Evolutionary conservation across 1,140 invertebrate genomes (phyloP), one percentile per base, ranked within the genome.

Genomic region (Cydia splendana): DNA sequence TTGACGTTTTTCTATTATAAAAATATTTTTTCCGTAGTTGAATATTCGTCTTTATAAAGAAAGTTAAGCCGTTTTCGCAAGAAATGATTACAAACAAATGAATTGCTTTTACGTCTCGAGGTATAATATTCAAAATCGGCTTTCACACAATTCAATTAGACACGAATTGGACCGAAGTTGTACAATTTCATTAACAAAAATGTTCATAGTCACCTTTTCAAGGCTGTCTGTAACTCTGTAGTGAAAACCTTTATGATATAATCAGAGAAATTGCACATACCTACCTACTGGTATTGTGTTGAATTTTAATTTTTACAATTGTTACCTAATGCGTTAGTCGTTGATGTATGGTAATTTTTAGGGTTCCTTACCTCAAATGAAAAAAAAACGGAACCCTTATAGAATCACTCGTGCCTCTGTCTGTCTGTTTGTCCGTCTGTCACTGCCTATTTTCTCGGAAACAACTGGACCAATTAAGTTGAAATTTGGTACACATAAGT

Each of bases 211-310:
- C 67, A 38, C 28, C n/a, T 71, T 71, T 71, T 71, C 67, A 71
- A 71, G 34, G 67, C 38, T 42, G 67, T 71, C 67, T 45, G 30
- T 7, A 69, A 30, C 45, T 71, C 67, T 45, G 30, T 7, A 69
- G 65, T 71, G 67, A 20, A 71, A 42, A 71, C 67, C n/a, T 71
- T 71, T 71, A 71, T 71, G 18, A n/a, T n/a, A n/a, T 71, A 71
- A 71, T 71, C 34, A 20, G 67, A 18, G 67, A 71, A 71, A 71
- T 71, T 30, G 67, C 24, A 38, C 67, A 71, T 18, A 34, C 5
- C 5, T 0, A n/a, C n/a, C n/a, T 30, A 30, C 67, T 18, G n/a
- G 34, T 71, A n/a, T 30, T 71, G 67, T 42, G 67, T 34, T 71
- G 34, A 71, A 71, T 71, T 45, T 42, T 38, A 71, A 71, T 71